phyloP scores from a whole-genome alignment of 1,140 invertebrate genomes.

The Dufourea novaeangliae region DNA sequence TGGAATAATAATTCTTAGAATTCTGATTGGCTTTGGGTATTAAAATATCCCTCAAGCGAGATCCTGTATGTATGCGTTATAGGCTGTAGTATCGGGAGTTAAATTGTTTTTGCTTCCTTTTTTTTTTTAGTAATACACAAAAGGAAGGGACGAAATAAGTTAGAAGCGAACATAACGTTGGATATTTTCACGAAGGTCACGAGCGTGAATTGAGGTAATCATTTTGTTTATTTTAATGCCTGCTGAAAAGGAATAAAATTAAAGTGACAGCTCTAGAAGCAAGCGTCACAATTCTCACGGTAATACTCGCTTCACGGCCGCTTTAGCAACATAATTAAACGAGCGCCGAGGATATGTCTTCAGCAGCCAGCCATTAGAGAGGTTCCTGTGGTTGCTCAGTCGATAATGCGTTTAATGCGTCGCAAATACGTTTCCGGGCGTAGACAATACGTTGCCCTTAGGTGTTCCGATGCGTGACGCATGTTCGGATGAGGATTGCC shows the following conservation, averaged over 20 bases:
- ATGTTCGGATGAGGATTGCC: constrained; percentile 7
- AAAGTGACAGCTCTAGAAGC: not conserved
- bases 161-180: too few species aligned
- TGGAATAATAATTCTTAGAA: too few species aligned
- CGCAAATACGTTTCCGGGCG: not conserved
- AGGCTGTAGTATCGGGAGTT: too few species aligned
- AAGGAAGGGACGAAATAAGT: too few species aligned
- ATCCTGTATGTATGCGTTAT: too few species aligned
- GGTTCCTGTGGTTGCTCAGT: not conserved
- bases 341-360: not conserved
- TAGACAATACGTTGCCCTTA: constrained; percentile 15
- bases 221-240: not conserved
- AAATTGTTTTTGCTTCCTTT: too few species aligned
- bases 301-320: not conserved
- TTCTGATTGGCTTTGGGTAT: too few species aligned
- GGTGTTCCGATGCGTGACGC: not conserved
- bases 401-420: constrained; percentile 18
- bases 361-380: not conserved
- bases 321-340: constrained; percentile 6
- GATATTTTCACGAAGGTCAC: not conserved
- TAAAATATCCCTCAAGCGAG: too few species aligned
- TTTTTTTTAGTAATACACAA: too few species aligned
- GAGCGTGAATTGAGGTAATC: not conserved
- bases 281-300: not conserved
- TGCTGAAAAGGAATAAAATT: constrained; percentile 1